Conservation (phyloP, 1,140 invertebrate genomes). For the Laupala kohalensis region DNA sequence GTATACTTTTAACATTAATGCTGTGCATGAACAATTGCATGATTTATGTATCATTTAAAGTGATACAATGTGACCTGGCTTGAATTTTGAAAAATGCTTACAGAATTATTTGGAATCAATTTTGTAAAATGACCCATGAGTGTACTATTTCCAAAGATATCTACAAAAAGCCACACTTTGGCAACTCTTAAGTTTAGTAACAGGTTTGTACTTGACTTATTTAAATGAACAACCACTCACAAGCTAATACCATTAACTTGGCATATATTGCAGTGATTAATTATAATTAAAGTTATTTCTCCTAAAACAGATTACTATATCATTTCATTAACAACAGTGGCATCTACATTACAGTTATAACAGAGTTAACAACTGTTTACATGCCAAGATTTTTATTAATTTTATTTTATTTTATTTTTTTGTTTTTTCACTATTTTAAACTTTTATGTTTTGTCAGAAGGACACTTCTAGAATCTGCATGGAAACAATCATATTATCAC, state of each 20-base stretch:
- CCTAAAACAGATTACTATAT: slow-evolving; percentile 12
- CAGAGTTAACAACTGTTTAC: slow-evolving; percentile 5
- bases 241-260: slow-evolving; percentile 13
- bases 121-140: not conserved
- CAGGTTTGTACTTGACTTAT: slow-evolving; percentile 14
- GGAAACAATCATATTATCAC: slow-evolving; percentile 9
- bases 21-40: not conserved
- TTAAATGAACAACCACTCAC: slow-evolving; percentile 3
- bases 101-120: not conserved
- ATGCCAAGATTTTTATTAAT: slow-evolving; percentile 9
- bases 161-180: slow-evolving; percentile 14
- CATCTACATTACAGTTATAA: slow-evolving; percentile 7
- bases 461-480: slow-evolving; percentile 15
- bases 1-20: not conserved
- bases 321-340: slow-evolving; percentile 13
- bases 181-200: slow-evolving; percentile 15
- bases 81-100: not conserved
- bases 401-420: not conserved
- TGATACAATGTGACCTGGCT: not conserved
- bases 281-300: slow-evolving; percentile 10
- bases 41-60: not conserved
- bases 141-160: not conserved
- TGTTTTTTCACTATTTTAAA: no score
- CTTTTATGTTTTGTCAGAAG: slow-evolving; percentile 15
- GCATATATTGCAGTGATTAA: slow-evolving; percentile 11